Evolutionary conservation across 2,113 vertebrate species (phyloP), one percentile per base, ranked within the genome.

Genomic region (Percina caprodes): DNA sequence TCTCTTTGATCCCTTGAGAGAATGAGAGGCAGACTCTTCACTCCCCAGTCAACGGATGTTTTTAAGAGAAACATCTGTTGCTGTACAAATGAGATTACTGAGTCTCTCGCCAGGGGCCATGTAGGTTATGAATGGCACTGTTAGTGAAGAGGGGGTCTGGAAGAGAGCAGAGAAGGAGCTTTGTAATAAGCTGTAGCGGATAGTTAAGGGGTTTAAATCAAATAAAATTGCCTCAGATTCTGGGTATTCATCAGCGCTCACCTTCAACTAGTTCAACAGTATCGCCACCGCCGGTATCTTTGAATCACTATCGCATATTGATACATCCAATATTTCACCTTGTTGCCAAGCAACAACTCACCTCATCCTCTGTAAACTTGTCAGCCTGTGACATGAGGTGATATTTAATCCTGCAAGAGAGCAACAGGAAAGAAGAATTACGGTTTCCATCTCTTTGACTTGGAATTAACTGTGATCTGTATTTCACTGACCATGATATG

Each of bases 51-150:
- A 74, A 79, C 80, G 91, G 89, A 94, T 93, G 88, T 91, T 93
- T 93, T 94, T 91, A 93, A 88, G 91, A 92, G 89, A 93, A 91
- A 92, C 92, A 94, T 92, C 93, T 94, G 93, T 93, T 92, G 90
- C 91, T 86, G 82, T 55, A 91, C 89, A 93, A 93, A 94, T 91
- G 92, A 92, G 91, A 93, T 93, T 93, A 93, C 78, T 85, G 86
- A 81, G 88, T 92, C 89, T 90, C 79, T 72, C 82, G 87, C 89
- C 81, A 62, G 87, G 85, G 91, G 91, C 87, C 87, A 63, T 71
- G 72, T 60, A 83, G 87, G 89, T 88, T 91, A 89, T 93, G 90
- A 94, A 93, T 91, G 88, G 88, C 89, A 78, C 70, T 54, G 89
- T 86, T 74, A 65, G 68, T 80, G 76, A 80, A 56, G 83, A 77